Conservation (phyloP, 2,888 invertebrate genomes). For the Plagiodera versicolora region DNA sequence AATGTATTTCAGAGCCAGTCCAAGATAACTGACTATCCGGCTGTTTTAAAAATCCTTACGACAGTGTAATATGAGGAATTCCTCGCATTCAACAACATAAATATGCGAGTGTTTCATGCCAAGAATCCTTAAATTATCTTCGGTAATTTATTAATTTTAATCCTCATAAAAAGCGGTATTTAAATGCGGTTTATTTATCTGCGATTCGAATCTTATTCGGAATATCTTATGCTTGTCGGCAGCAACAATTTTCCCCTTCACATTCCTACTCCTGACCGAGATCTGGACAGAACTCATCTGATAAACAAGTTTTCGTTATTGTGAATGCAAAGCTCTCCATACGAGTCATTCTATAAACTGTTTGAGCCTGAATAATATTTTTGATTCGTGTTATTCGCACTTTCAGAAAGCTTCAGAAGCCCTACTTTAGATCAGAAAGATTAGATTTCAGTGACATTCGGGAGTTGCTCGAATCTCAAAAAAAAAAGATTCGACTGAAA, state of each 20-base stretch:
- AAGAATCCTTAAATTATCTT: conserved; percentile 22
- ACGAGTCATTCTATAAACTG: background rate
- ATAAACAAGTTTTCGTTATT: background rate
- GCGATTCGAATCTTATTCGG: conserved; percentile 11
- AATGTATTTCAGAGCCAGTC: background rate
- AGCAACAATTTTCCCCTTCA: conserved; percentile 5
- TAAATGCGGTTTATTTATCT: conserved; percentile 14
- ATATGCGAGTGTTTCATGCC: conserved; percentile 19
- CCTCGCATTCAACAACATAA: conserved; percentile 17
- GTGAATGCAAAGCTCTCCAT: background rate
- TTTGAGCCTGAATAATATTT: no score
- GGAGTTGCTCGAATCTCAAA: no score
- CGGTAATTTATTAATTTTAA: conserved; percentile 24
- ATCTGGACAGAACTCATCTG: background rate
- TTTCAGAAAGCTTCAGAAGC: no score
- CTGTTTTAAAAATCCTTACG: background rate
- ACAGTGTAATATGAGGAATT: conserved; percentile 4
- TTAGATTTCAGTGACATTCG: no score
- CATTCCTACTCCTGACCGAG: background rate
- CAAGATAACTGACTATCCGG: background rate
- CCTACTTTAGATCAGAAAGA: no score
- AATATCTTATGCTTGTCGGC: background rate
- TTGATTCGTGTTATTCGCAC: no score
- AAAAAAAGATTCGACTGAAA: no score
- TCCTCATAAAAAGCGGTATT: conserved; percentile 17